phyloP scores from a whole-genome alignment of 2,797 vertebrate species.

The Dipus sagitta region DNA sequence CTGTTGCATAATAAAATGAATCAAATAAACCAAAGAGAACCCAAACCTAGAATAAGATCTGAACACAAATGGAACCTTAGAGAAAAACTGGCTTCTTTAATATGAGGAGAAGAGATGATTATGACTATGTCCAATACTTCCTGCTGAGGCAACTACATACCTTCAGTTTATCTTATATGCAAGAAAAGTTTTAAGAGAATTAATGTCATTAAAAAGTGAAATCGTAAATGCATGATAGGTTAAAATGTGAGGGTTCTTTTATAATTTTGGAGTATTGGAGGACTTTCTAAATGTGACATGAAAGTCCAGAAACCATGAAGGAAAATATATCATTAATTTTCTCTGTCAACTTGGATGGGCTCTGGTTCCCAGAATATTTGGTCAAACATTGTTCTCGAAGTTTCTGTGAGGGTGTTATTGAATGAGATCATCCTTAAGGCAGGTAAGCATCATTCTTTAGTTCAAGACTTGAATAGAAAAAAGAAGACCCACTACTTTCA shows the following conservation, averaged over 20 bases:
- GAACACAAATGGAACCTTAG: not conserved
- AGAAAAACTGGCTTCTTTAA: not conserved
- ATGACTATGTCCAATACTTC: not conserved
- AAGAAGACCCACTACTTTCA: not conserved
- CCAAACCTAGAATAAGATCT: not conserved
- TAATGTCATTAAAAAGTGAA: not conserved
- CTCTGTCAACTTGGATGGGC: not conserved
- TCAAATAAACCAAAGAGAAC: conserved; percentile 1
- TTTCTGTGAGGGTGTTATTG: not conserved
- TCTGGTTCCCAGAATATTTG: not conserved
- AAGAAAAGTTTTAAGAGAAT: not conserved
- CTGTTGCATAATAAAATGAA: conserved; percentile 17
- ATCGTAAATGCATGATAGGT: not conserved
- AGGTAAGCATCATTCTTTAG: not conserved
- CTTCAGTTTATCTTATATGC: not conserved
- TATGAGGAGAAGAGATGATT: not conserved
- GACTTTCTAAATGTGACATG: not conserved
- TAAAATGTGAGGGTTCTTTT: not conserved
- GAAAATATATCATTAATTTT: not conserved
- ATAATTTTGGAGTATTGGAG: not conserved
- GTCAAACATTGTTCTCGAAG: not conserved
- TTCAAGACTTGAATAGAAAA: not conserved
- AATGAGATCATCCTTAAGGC: not conserved
- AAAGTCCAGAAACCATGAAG: not conserved
- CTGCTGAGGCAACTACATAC: not conserved